A percentile compares a stretch with the other conserved stretches of the same genome.
These are phyloP conservation scores for Scolopax mira DNA, from an alignment of 2,113 vertebrate genomes.

Conservation along the genomic window DNA sequence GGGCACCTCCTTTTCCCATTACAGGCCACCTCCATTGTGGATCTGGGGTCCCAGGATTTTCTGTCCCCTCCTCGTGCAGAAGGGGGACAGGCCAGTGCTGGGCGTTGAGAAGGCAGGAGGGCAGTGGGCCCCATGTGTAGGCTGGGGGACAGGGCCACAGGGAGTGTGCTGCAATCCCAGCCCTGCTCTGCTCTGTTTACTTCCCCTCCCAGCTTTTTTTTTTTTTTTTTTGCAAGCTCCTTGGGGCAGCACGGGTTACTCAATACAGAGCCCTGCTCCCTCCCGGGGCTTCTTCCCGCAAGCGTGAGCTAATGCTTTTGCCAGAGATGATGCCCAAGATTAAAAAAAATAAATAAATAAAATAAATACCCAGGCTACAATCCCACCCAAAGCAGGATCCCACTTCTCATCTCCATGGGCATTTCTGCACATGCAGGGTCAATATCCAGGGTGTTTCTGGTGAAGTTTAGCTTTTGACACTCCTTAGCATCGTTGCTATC, in stretches of 20 bases:
- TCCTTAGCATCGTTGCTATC: not conserved
- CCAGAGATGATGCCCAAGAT: not conserved
- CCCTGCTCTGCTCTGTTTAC: not conserved
- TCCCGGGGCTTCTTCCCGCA: not conserved
- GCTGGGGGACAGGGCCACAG: not conserved
- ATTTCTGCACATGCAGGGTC: not conserved
- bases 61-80: not conserved
- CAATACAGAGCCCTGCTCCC: not conserved
- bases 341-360: not conserved
- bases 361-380: not conserved
- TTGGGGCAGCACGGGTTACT: not conserved
- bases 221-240: conserved; percentile 20
- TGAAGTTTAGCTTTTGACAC: not conserved
- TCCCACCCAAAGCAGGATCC: not conserved
- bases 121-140: not conserved
- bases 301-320: not conserved
- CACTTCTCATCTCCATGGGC: not conserved
- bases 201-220: conserved; percentile 8
- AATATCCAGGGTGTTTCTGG: not conserved
- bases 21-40: not conserved
- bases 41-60: fast-evolving
- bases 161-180: not conserved
- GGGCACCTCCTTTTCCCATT: fast-evolving
- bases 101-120: not conserved
- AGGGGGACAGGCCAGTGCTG: not conserved